Evolutionary conservation across 2,888 invertebrate genomes (phyloP), one percentile per base, ranked within the genome.

Genomic region (Malthinus seriepunctatus): DNA sequence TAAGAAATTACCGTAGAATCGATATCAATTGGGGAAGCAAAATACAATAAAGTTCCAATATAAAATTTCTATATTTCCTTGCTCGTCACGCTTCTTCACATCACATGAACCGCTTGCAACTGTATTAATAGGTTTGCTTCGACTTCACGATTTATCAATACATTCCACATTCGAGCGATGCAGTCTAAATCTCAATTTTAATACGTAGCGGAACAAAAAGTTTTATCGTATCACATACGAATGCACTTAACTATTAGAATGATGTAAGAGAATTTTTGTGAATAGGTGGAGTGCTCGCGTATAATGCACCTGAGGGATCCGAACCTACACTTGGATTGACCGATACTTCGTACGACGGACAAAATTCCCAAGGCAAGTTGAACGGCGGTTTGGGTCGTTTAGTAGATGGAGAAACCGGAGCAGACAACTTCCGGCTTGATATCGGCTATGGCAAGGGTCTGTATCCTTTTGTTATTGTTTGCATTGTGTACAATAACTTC

Each of bases 261-360:
- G 58, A 57, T 45, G 61, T 55, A 51, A 55, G 50, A 51, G 54
- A 64, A 63, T 64, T 56, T 67, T 63, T 68, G 60, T 67, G 79
- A 75, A 32, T 76, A 85, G 85, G 82, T 70, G 85, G 84, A 9
- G 76, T 85, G 34, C 72, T 82, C 53, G 82, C 82, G 63, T 86
- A 86, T 76, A 78, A 77, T 37, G 78, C 82, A 59, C 84, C 85
- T 2, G 79, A 80, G 67, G 82, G 85, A 67, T 78, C 82, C 53
- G 76, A 80, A 51, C 72, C 80, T 74, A 73, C 78, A 45, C 74
- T 77, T 48, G 82, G 82, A 62, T 67, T 83, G 76, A 78, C 78
- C 71, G 90, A 90, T 77, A 81, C 82, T 64, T 85, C 86, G 14
- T 90, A 89, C 78, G 90, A 90, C 73, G 88, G 88, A 1, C 72